Evolutionary conservation across 2,888 invertebrate species (phyloP), one percentile per base, ranked within the genome.

Genomic region (Notodonta ziczac): DNA sequence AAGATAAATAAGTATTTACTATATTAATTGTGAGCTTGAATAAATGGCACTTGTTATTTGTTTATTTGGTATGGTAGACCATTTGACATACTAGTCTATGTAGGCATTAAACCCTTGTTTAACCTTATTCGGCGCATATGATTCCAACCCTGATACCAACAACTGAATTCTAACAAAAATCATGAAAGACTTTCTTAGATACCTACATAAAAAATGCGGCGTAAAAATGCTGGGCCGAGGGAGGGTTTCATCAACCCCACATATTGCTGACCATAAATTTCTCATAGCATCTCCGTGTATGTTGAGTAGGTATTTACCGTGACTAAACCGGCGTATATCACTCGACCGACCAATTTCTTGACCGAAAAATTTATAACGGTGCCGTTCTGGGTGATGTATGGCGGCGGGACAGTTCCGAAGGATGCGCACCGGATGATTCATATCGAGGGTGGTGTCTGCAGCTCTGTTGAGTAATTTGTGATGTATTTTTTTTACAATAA

Each of bases 291-390:
- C 73, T 73, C 71, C 73, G 68, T 75, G 77, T 83, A 83, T 82
- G 82, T 85, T 81, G 82, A 85, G 84, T 81, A 83, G 85, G 84
- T 85, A 87, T 86, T 84, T 85, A 82, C 84, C 76, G 72, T 82
- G 81, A 82, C 82, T 85, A 83, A 74, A 77, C 80, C 83, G 73
- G 78, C 82, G 85, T 86, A 87, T 87, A 89, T 88, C 89, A 90
- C 85, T 72, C 78, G 67, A 60, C 82, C 82, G 77, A 83, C 89
- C 91, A 92, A 92, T 92, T 91, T 89, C 92, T 91, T 91, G 91
- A 91, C 91, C 92, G 87, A 88, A 89, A 89, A 91, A 92, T 91
- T 91, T 91, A 91, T 91, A 91, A 89, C 89, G 88, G 87, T 89
- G 62, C 66, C 65, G 65, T 73, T 69, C 62, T 64, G 68, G 64